These are phyloP conservation scores for Astyanax mexicanus DNA, from an alignment of 2,797 vertebrate genomes.

Conservation along the genomic window DNA sequence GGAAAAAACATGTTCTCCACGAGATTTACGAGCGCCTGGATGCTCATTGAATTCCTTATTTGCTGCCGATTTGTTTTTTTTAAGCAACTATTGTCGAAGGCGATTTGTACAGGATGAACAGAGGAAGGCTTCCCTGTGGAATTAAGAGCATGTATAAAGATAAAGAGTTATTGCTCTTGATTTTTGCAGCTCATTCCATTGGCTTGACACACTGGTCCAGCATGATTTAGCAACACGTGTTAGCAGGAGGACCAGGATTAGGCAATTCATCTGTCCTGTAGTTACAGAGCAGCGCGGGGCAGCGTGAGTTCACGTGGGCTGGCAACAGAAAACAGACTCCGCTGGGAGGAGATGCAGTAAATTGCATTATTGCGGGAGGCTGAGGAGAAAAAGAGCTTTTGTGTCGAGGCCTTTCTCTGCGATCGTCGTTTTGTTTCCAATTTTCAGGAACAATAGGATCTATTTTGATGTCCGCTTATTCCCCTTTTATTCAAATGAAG, in stretches of 20 bases:
- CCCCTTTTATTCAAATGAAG: conserved; percentile 39
- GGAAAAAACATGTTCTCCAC: neutral
- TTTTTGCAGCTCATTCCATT: conserved; percentile 48
- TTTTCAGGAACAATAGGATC: conserved; percentile 55
- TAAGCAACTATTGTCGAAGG: conserved; percentile 20
- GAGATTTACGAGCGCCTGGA: conserved; percentile 12
- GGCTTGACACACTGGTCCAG: conserved; percentile 55
- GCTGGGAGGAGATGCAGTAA: conserved; percentile 43
- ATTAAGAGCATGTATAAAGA: conserved; percentile 28
- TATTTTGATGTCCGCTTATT: conserved; percentile 48
- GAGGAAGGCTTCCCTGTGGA: conserved; percentile 19
- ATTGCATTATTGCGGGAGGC: conserved; percentile 53
- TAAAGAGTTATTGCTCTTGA: conserved; percentile 40
- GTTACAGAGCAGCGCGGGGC: conserved; percentile 54
- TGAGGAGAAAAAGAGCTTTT: conserved; percentile 53
- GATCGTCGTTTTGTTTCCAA: conserved; percentile 41
- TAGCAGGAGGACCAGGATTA: conserved; percentile 50
- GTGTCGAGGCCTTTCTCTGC: conserved; percentile 26
- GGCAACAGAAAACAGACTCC: conserved; percentile 63
- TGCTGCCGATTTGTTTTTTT: conserved; percentile 11
- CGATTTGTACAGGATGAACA: conserved; percentile 21
- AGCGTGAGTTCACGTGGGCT: conserved; percentile 60
- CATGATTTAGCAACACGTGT: conserved; percentile 58
- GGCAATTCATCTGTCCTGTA: conserved; percentile 51
- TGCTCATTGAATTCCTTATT: conserved; percentile 16